Evolutionary conservation across 2,113 vertebrate species (phyloP).

Genomic region (Marcusenius ussheri): DNA sequence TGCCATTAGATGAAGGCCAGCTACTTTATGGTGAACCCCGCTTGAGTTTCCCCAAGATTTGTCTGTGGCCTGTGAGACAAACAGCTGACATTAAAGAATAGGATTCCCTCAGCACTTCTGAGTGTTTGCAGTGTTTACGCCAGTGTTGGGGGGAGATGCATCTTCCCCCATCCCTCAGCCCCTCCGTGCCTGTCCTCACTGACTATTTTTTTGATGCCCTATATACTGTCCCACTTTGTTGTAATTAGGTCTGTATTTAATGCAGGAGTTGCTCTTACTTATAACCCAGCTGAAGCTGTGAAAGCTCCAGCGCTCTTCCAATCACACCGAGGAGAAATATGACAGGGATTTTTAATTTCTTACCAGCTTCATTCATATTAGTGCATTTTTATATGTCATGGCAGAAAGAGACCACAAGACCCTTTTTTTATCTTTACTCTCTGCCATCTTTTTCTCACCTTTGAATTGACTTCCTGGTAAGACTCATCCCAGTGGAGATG

Average conservation of each 20-base stretch:
- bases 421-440: slow-evolving; percentile 1
- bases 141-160: not conserved
- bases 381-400: not conserved
- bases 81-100: not conserved
- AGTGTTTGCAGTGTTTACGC: slow-evolving; percentile 7
- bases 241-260: slow-evolving; percentile 45
- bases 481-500: not conserved
- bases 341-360: not conserved
- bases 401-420: slow-evolving; percentile 3
- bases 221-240: slow-evolving; percentile 54
- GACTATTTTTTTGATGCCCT: slow-evolving; percentile 37
- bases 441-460: slow-evolving; percentile 14
- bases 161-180: not conserved
- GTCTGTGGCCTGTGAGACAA: not conserved
- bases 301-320: not conserved
- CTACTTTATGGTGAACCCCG: not conserved
- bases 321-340: not conserved
- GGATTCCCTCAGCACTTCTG: slow-evolving; percentile 18
- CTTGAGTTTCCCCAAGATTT: not conserved
- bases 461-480: slow-evolving; percentile 8
- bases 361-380: not conserved
- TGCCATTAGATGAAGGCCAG: not conserved
- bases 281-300: not conserved
- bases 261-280: not conserved
- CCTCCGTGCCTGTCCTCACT: slow-evolving; percentile 36